Conservation (phyloP, 2,888 invertebrate species). For the Plemyria rubiginata region DNA sequence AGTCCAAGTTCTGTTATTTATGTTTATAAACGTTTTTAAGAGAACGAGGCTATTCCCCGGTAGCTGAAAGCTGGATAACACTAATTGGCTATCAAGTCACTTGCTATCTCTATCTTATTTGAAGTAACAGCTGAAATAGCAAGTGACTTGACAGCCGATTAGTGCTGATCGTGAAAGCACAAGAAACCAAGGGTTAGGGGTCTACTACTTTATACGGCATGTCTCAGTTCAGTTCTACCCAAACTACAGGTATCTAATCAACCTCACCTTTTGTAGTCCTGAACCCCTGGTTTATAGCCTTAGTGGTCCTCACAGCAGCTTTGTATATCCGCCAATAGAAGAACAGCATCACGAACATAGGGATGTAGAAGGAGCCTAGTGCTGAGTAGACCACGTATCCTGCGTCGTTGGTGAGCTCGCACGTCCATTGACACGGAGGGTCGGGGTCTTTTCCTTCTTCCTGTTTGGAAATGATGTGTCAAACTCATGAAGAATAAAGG, state of each 20-base stretch:
- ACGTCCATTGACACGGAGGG: slow-evolving; percentile 92
- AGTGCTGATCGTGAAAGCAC: too few species aligned
- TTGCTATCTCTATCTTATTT: too few species aligned
- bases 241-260: background rate
- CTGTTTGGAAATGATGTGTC: slow-evolving; percentile 49
- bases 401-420: slow-evolving; percentile 96
- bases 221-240: background rate
- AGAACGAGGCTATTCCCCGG: too few species aligned
- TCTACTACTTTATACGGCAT: too few species aligned
- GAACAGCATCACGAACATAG: slow-evolving; percentile 98
- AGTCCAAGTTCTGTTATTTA: too few species aligned
- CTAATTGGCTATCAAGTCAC: too few species aligned
- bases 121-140: too few species aligned
- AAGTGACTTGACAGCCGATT: too few species aligned
- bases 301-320: slow-evolving; percentile 96
- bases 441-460: slow-evolving; percentile 71
- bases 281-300: slow-evolving; percentile 96
- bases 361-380: slow-evolving; percentile 98
- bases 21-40: too few species aligned
- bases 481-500: background rate
- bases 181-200: too few species aligned
- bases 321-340: slow-evolving; percentile 99
- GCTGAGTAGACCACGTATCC: slow-evolving; percentile 99
- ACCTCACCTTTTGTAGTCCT: slow-evolving; percentile 91
- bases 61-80: too few species aligned